Base-by-base conservation (phyloP, 2,113 vertebrate genomes). In the Rattus rattus region DNA sequence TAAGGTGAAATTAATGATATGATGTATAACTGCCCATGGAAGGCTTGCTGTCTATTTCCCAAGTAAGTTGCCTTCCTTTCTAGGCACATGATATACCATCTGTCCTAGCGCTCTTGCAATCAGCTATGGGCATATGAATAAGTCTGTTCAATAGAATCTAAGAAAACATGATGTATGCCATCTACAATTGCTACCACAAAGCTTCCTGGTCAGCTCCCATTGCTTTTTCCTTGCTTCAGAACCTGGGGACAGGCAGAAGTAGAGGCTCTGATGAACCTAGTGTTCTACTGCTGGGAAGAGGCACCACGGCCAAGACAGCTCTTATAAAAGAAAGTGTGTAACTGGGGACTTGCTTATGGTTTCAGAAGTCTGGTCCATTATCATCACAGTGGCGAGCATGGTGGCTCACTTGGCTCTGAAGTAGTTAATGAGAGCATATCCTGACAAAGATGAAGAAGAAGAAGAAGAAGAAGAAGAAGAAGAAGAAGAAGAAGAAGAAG, bases 231-330 rank as follows among this genome's bases (percentile, higher is more conserved):
- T 20, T 69, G 39, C 7, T 73, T 76, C 8, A 3, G 33, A 80
- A n/a, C 13, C 47, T 39, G 8, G 5, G 26, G 10, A 36, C 17
- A 69, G 14, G 20, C 5, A 33, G 22, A 61, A 8, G 1, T 2
- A 1, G 28, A 30, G 10, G 8, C 28, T 26, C 7, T 8, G 2
- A 1, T 2, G 39, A 49, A 1, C 1, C 28, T 39, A 16, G 36
- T 84, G 81, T 39, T 59, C 10, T 59, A 63, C 24, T 63, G 56
- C n/a, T 63, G 39, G 19, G 59, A 84, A 63, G 59, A 43, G n/a
- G 17, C 59, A 63, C 24, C 59, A 30, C 11, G 59, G 43, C 59
- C 59, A 63, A 28, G 81, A 4, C 81, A 63, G 63, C 26, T 63
- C 59, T 84, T 43, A 2, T 19, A 84, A 63, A 63, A 63, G 24